These are phyloP conservation scores for Ceratina australensis DNA, from an alignment of 1,140 invertebrate species.

Conservation along the genomic window DNA sequence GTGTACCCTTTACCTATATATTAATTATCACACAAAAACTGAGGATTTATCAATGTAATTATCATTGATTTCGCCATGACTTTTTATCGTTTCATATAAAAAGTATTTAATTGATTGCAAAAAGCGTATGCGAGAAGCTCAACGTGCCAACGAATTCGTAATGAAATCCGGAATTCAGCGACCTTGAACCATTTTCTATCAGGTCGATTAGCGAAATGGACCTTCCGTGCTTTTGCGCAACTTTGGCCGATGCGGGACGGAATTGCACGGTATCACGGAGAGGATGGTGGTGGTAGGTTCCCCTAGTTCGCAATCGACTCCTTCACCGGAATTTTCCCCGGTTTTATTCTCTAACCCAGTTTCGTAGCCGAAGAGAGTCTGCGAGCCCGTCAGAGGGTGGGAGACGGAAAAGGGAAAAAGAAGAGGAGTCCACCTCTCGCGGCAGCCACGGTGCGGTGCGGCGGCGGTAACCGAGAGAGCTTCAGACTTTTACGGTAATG, in stretches of 20 bases:
- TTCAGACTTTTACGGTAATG: slow-evolving; percentile 65
- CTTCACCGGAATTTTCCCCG: slow-evolving; percentile 21
- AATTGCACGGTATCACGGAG: slow-evolving; percentile 22
- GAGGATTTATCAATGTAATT: too few relatives aligned
- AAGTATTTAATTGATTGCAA: too few relatives aligned
- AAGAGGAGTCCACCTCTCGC: slow-evolving; percentile 14
- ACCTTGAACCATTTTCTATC: slow-evolving; percentile 61
- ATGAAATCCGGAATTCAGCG: slow-evolving; percentile 18
- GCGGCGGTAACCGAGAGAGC: slow-evolving; percentile 52
- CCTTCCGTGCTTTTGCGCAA: slow-evolving; percentile 44
- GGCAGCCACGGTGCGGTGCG: slow-evolving; percentile 32
- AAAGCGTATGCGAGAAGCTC: too few relatives aligned
- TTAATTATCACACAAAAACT: too few relatives aligned
- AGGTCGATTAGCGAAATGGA: slow-evolving; percentile 36
- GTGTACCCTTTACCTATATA: too few relatives aligned
- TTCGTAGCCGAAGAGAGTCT: slow-evolving; percentile 40
- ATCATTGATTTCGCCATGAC: too few relatives aligned
- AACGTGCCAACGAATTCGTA: too few relatives aligned
- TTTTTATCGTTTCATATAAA: too few relatives aligned
- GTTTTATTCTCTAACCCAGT: slow-evolving; percentile 53
- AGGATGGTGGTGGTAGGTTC: not conserved
- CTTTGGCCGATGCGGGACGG: not conserved
- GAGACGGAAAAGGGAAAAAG: slow-evolving; percentile 41
- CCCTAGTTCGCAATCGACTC: slow-evolving; percentile 29
- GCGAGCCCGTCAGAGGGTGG: slow-evolving; percentile 43